Conservation (phyloP, 2,888 invertebrate species). For the Diarsia mendica region DNA sequence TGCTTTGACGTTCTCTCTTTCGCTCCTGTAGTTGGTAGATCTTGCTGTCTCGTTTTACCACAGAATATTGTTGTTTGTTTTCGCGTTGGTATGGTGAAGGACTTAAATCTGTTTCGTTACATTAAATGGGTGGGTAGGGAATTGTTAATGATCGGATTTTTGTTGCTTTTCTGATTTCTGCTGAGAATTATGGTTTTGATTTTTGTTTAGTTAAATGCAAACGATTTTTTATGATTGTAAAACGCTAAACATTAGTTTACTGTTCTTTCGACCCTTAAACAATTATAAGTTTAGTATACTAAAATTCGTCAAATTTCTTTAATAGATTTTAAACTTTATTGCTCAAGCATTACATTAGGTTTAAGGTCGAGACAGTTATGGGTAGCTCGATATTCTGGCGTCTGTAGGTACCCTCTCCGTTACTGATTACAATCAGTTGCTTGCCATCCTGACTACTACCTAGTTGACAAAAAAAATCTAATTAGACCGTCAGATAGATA, state of each 20-base stretch:
- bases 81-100: neutral
- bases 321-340: no score
- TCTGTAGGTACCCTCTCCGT: no score
- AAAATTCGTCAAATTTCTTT: no score
- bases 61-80: conserved; percentile 14
- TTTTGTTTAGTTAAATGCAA: neutral
- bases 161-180: conserved; percentile 1
- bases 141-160: conserved; percentile 29
- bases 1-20: conserved; percentile 51
- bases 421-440: no score
- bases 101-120: conserved; percentile 33
- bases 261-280: no score
- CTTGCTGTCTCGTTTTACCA: conserved; percentile 39
- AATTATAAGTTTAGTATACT: no score
- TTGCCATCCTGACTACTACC: no score
- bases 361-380: no score
- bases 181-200: neutral
- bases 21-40: conserved; percentile 11
- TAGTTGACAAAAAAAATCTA: no score
- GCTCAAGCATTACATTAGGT: no score
- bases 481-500: no score
- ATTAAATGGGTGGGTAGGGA: conserved; percentile 23
- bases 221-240: neutral
- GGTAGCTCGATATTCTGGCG: no score
- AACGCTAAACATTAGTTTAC: neutral